phyloP scores from a whole-genome alignment of 2,888 invertebrate species.

The Oscheius myriophilus region DNA sequence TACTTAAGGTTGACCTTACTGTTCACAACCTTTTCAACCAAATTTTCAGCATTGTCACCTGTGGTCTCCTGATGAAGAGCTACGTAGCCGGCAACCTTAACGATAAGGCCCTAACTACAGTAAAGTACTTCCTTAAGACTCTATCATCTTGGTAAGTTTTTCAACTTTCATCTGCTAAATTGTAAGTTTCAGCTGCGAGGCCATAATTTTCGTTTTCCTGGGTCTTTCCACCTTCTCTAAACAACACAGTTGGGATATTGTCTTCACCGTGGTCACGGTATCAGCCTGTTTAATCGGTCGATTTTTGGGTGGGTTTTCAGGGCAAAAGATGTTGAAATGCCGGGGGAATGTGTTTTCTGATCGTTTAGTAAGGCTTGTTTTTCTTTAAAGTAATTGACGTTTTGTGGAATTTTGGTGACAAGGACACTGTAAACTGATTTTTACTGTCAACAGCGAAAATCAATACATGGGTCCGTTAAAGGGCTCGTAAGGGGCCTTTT shows the following conservation, averaged over 20 bases:
- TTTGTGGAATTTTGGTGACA: too few relatives aligned
- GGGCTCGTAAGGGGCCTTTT: too few relatives aligned
- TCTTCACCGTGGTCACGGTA: slow-evolving; percentile 90
- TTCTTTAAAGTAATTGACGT: neutral
- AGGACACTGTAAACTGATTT: too few relatives aligned
- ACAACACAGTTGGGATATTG: slow-evolving; percentile 92
- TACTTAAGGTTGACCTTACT: neutral
- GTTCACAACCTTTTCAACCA: neutral
- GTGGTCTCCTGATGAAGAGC: slow-evolving; percentile 91
- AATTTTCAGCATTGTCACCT: slow-evolving; percentile 87
- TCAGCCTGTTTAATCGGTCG: slow-evolving; percentile 89
- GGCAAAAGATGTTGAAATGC: too few relatives aligned
- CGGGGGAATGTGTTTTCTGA: too few relatives aligned
- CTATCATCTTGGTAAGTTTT: slow-evolving; percentile 80
- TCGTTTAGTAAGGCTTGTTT: neutral
- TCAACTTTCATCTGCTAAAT: slow-evolving; percentile 1
- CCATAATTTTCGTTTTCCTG: slow-evolving; percentile 98
- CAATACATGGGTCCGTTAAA: too few relatives aligned
- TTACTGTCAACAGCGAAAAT: too few relatives aligned
- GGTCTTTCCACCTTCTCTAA: slow-evolving; percentile 93
- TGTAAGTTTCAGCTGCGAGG: slow-evolving; percentile 81
- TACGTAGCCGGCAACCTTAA: slow-evolving; percentile 63
- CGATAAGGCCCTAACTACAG: slow-evolving; percentile 59
- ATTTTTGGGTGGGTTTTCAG: slow-evolving; percentile 80
- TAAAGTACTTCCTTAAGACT: slow-evolving; percentile 95